Evolutionary conservation across 1,140 invertebrate species (phyloP), one percentile per base, ranked within the genome.

Genomic region (Brachionus asplanchnoidis): DNA sequence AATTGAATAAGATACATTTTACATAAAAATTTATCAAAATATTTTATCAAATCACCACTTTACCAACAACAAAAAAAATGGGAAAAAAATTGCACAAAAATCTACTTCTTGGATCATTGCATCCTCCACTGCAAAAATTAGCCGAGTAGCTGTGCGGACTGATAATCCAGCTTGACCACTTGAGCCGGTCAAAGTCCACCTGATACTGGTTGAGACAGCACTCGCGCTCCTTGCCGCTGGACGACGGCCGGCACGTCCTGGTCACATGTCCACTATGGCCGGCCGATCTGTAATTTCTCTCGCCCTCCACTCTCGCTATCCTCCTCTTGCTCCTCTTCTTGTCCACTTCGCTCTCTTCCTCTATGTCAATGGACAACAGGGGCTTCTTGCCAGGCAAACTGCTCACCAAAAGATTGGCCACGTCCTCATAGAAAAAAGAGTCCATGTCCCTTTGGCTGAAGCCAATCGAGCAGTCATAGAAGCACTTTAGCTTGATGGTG

Each of bases 91-190:
- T 3, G 0, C 17, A 50, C 0, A 14, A n/a, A 36, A 80, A 60
- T 1, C 26, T 80, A 82, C 79, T 82, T 60, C 20, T 65, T n/a
- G 32, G 36, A 36, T 82, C 53, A 56, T 68, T 60, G 42, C 79
- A 82, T 40, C 32, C 32, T 40, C 79, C 79, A 26, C 53, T 68
- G n/a, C 79, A 82, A 26, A 65, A 82, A 46, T 82, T 82, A 7
- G 79, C 79, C 23, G 53, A 20, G 36, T 44, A 82, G 7, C 79
- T 56, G 36, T 23, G 26, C 11, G 79, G 79, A 42, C 32, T 40
- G 23, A 65, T 20, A 8, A 82, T 82, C 79, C 79, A 82, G 0
- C 12, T 11, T 8, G 79, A 82, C 79, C 79, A 82, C 40, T 82
- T 82, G n/a, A 82, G 11, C 17, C 20, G 20, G 36, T 60, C 42